phyloP scores from a whole-genome alignment of 1,140 invertebrate species.

The Helicorthomorpha holstii region DNA sequence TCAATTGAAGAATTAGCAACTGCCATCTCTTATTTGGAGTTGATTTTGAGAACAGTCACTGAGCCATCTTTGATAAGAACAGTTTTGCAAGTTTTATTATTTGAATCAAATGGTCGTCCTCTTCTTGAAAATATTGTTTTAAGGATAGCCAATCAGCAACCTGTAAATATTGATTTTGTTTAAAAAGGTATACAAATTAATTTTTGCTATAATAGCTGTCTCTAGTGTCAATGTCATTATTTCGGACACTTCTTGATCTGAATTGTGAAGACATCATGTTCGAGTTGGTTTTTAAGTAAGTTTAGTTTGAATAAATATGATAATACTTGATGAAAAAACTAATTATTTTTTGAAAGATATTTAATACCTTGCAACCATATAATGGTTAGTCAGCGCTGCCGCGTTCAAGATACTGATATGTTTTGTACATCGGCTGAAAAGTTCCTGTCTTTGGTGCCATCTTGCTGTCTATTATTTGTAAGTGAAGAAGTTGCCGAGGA shows the following conservation, averaged over 20 bases:
- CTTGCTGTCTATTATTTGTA: conserved; percentile 30
- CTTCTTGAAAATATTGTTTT: conserved; percentile 56
- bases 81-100: conserved; percentile 66
- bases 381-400: conserved; percentile 59
- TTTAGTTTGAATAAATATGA: not conserved
- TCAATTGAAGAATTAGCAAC: conserved; percentile 71
- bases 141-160: conserved; percentile 49
- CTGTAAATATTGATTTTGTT: not conserved
- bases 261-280: conserved; percentile 97
- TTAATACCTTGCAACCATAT: conserved; percentile 77
- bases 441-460: conserved; percentile 61
- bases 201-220: conserved; percentile 41
- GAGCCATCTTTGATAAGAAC: conserved; percentile 63
- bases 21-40: conserved; percentile 78
- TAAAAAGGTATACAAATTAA: not conserved
- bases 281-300: conserved; percentile 63
- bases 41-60: conserved; percentile 69
- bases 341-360: conserved; percentile 26
- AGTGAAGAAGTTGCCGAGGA: no score
- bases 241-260: conserved; percentile 76
- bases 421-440: conserved; percentile 53
- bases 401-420: conserved; percentile 61
- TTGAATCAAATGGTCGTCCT: conserved; percentile 60
- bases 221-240: conserved; percentile 71
- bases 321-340: not conserved